These are phyloP conservation scores for Cotesia vestalis DNA, from an alignment of 1,140 invertebrate genomes.

Conservation along the genomic window DNA sequence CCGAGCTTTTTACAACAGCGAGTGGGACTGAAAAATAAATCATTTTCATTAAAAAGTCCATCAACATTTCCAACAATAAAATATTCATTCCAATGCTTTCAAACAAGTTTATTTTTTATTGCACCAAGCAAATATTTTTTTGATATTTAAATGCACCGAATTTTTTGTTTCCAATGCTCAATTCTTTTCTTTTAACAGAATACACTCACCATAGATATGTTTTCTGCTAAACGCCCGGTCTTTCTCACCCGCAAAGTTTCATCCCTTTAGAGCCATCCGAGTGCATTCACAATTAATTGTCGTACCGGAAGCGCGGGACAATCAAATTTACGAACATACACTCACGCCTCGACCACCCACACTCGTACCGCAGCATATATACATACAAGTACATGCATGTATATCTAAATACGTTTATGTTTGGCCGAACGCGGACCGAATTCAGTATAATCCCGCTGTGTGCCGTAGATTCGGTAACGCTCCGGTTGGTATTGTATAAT, in stretches of 20 bases:
- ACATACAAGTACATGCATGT: no score
- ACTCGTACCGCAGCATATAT: no score
- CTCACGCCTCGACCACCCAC: not conserved
- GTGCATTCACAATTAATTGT: slow-evolving; percentile 43
- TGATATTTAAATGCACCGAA: no score
- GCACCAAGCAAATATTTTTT: no score
- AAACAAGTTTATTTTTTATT: no score
- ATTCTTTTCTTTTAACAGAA: no score
- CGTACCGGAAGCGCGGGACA: slow-evolving; percentile 37
- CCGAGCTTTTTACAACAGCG: no score
- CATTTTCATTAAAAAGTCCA: no score
- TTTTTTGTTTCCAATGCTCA: no score
- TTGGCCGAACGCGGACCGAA: slow-evolving; percentile 10
- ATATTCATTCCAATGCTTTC: no score
- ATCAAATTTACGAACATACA: slow-evolving; percentile 42
- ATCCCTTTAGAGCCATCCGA: slow-evolving; percentile 35
- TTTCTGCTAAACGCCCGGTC: slow-evolving; percentile 7
- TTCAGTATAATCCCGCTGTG: slow-evolving; percentile 35
- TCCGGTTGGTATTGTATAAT: not conserved
- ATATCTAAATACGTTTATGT: slow-evolving; percentile 23
- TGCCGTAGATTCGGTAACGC: slow-evolving; percentile 22
- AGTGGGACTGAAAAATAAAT: no score
- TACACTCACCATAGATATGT: not conserved
- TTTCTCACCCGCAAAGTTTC: slow-evolving; percentile 31
- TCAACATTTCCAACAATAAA: no score